Base-by-base conservation (phyloP, 2,797 vertebrate species). In the Myotis vivesi region DNA sequence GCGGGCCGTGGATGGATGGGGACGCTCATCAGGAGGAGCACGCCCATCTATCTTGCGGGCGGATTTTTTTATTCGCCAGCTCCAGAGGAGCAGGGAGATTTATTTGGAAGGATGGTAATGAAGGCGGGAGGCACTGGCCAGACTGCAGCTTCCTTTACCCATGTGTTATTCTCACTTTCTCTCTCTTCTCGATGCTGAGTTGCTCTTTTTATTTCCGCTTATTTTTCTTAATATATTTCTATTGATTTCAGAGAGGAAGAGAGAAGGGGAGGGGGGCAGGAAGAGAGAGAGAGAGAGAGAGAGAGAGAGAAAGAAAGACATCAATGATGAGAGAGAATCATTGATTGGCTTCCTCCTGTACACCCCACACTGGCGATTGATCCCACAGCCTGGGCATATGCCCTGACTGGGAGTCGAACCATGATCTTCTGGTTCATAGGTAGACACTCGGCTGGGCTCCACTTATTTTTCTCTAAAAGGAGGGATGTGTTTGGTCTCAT, bases 1-100 rank as follows among this genome's bases (percentile, higher is more conserved):
- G 38, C n/a, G 7, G 41, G 20, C 87, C 10, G n/a, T 12, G 79
- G 76, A 91, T 92, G 93, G 96, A 95, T 87, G 89, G 87, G 16
- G 68, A 57, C 6, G 28, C 83, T 89, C 96, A 85, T 82, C 80
- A 69, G n/a, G 44, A 96, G 36, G 38, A 95, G 96, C 79, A 77
- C 3, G 17, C 69, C 51, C 95, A 94, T 96, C 44, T 66, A 64
- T 91, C 77, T 91, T 92, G 86, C 28, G 91, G 41, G 51, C 2
- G 92, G 95, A 94, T 92, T 95, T 95, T 96, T 94, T 93, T 96
- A 97, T 97, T 94, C 95, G 95, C 93, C 0, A 94, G 76, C 89
- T 80, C 93, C 75, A 96, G 96, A 71, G 6, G 89, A 97, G 38
- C 17, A 12, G 76, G 86, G 0, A 97, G 97, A 96, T 80, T 33